Evolutionary conservation across 2,888 invertebrate genomes (phyloP).

Genomic region (Micoletzkya japonica): DNA sequence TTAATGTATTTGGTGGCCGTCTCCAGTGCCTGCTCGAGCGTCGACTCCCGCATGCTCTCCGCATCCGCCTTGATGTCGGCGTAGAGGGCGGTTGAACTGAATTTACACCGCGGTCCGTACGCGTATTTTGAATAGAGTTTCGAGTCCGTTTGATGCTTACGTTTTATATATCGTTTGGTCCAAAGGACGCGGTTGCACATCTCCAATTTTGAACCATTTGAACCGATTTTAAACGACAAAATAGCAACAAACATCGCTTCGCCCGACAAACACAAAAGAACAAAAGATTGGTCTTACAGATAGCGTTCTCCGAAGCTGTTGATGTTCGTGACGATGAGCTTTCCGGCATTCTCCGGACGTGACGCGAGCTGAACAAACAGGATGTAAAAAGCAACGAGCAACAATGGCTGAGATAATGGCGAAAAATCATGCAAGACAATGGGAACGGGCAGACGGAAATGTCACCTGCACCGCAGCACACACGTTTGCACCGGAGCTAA

Average conservation of each 20-base stretch:
- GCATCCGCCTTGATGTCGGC: slow-evolving; percentile 46
- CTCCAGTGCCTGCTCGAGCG: slow-evolving; percentile 38
- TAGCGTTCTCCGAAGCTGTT: slow-evolving; percentile 57
- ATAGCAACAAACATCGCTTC: background rate
- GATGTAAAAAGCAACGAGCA: background rate
- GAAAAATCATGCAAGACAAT: background rate
- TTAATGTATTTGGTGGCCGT: slow-evolving; percentile 36
- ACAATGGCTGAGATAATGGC: background rate
- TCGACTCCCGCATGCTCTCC: slow-evolving; percentile 35
- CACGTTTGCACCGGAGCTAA: slow-evolving; percentile 57
- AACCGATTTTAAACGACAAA: too few relatives aligned
- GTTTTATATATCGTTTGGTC: background rate
- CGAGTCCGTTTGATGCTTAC: too few relatives aligned
- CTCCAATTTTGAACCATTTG: too few relatives aligned
- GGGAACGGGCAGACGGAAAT: background rate
- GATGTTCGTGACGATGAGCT: slow-evolving; percentile 57
- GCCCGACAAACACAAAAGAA: background rate
- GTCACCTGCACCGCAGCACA: slow-evolving; percentile 49
- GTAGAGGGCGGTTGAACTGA: slow-evolving; percentile 49
- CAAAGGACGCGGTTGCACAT: too few relatives aligned
- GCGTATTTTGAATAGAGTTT: too few relatives aligned
- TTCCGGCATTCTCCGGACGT: slow-evolving; percentile 56
- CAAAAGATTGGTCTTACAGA: slow-evolving; percentile 36
- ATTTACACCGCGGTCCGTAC: too few relatives aligned
- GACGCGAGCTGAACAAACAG: slow-evolving; percentile 44